These are phyloP conservation scores for Temnothorax nylanderi DNA, from an alignment of 1,140 invertebrate species.

Conservation along the genomic window DNA sequence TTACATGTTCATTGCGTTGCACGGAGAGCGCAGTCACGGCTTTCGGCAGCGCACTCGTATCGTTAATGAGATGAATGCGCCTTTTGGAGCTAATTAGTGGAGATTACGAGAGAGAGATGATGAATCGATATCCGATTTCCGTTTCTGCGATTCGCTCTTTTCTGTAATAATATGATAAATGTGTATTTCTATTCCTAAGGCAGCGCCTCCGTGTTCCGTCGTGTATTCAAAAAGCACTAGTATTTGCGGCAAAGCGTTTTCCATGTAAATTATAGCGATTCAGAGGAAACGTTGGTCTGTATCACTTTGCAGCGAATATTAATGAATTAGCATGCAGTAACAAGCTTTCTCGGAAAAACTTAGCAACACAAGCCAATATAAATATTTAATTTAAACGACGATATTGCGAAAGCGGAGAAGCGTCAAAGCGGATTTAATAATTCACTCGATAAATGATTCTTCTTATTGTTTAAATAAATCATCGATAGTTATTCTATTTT, in stretches of 20 bases:
- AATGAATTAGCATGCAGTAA: slow-evolving; percentile 40
- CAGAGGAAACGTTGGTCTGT: not conserved
- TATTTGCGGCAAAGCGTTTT: slow-evolving; percentile 38
- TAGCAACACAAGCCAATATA: slow-evolving; percentile 27
- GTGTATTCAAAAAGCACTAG: slow-evolving; percentile 9
- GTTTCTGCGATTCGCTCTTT: slow-evolving; percentile 58
- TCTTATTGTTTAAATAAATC: not conserved
- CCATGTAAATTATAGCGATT: slow-evolving; percentile 25
- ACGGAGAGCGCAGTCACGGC: slow-evolving; percentile 48
- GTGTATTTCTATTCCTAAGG: slow-evolving; percentile 57
- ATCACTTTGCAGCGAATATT: slow-evolving; percentile 6
- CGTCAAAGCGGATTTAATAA: slow-evolving; percentile 4
- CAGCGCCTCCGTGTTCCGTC: slow-evolving; percentile 55
- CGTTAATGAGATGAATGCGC: slow-evolving; percentile 53
- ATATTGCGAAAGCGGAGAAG: slow-evolving; percentile 4
- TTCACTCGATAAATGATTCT: not conserved
- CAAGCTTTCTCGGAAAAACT: not conserved
- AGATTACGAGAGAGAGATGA: slow-evolving; percentile 54
- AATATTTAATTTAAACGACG: slow-evolving; percentile 9
- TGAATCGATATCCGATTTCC: slow-evolving; percentile 59
- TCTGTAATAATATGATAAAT: slow-evolving; percentile 58
- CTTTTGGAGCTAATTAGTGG: slow-evolving; percentile 58
- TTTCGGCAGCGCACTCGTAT: slow-evolving; percentile 52
- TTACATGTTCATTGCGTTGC: slow-evolving; percentile 54
- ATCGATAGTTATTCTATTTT: not conserved